phyloP scores from a whole-genome alignment of 2,888 invertebrate genomes.

The Perdita meconis region DNA sequence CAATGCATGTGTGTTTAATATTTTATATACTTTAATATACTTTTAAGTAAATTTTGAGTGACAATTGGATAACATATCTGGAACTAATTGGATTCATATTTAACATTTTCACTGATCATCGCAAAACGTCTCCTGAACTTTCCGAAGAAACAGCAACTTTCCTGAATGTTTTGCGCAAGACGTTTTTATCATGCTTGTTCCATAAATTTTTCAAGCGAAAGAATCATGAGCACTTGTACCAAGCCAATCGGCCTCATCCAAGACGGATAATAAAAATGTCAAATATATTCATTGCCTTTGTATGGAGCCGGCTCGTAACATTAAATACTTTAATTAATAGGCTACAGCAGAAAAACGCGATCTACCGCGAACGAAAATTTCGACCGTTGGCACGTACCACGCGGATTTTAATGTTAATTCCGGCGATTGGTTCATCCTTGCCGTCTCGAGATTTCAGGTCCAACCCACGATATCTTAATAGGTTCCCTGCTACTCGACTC shows the following conservation, averaged over 20 bases:
- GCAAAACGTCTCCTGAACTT: neutral
- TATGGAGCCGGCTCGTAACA: slow-evolving; percentile 20
- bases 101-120: neutral
- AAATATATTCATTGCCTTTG: slow-evolving; percentile 67
- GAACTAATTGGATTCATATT: too few relatives aligned
- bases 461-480: slow-evolving; percentile 83
- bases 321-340: slow-evolving; percentile 73
- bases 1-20: too few relatives aligned
- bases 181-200: neutral
- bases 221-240: neutral
- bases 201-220: slow-evolving; percentile 8
- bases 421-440: slow-evolving; percentile 75
- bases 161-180: neutral
- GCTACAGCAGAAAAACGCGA: slow-evolving; percentile 45
- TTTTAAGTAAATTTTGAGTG: too few relatives aligned
- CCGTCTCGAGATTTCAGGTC: slow-evolving; percentile 71
- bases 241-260: neutral
- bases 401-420: slow-evolving; percentile 73
- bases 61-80: too few relatives aligned
- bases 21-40: too few relatives aligned
- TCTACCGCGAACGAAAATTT: slow-evolving; percentile 45
- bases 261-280: slow-evolving; percentile 65
- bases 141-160: neutral
- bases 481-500: slow-evolving; percentile 69
- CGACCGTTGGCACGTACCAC: slow-evolving; percentile 27